Percentiles rank a stretch among this genome's conserved stretches.
Evolutionary conservation across 2,888 invertebrate species (phyloP).

Genomic region (Branchellion lobata): DNA sequence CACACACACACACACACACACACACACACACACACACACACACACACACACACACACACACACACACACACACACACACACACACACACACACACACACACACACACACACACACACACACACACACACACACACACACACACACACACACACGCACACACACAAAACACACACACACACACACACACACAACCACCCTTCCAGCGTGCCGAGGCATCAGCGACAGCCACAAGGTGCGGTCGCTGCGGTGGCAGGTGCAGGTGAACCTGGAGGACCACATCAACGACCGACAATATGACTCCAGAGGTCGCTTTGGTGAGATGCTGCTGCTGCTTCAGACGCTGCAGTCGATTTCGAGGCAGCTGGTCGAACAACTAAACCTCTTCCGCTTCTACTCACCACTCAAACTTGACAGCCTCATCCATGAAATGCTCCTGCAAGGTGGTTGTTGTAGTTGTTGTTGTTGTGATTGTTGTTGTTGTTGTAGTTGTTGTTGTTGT

Average conservation of each 20-base stretch:
- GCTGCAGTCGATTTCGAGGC: slow-evolving; percentile 92
- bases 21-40: too few relatives aligned
- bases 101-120: too few relatives aligned
- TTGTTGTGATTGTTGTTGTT: not conserved
- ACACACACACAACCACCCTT: too few relatives aligned
- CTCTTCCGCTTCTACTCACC: slow-evolving; percentile 91
- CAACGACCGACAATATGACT: slow-evolving; percentile 89
- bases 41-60: too few relatives aligned
- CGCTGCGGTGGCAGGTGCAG: slow-evolving; percentile 82
- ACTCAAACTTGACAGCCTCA: slow-evolving; percentile 85
- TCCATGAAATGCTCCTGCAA: slow-evolving; percentile 93
- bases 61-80: too few relatives aligned
- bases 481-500: too few relatives aligned
- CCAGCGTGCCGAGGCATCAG: slow-evolving; percentile 84
- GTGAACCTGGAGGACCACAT: slow-evolving; percentile 94
- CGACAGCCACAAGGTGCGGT: slow-evolving; percentile 80
- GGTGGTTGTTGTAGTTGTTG: slow-evolving; percentile 65
- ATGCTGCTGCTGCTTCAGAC: slow-evolving; percentile 87
- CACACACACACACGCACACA: too few relatives aligned
- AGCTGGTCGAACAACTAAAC: slow-evolving; percentile 97
- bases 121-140: too few relatives aligned
- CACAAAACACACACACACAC: too few relatives aligned
- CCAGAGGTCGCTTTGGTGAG: slow-evolving; percentile 86
- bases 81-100: too few relatives aligned
- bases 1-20: too few relatives aligned